Evolutionary conservation across 2,888 invertebrate genomes (phyloP), one percentile per base, ranked within the genome.

Genomic region (Apoda limacodes): DNA sequence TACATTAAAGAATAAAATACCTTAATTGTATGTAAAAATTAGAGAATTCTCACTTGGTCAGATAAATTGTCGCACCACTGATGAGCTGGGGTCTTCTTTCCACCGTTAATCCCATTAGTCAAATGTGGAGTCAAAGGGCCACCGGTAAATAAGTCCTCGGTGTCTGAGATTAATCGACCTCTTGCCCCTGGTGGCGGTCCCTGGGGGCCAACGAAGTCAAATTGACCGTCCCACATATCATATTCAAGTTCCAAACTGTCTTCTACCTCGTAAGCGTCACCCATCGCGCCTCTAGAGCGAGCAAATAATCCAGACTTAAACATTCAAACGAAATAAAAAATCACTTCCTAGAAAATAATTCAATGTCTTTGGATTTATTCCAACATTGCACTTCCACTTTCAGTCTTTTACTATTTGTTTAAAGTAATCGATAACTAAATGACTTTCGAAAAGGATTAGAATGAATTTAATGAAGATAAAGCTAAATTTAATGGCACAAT

Each of bases 221-320:
- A 93, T 74, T 92, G 92, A 35, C 92, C 92, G 63, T 92, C 90
- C 92, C 92, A 93, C 86, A 92, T 88, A 60, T 93, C 92, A 66
- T 89, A 91, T 66, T 90, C 91, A 67, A 92, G 81, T 56, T 90
- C 91, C 51, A 88, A 66, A 56, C 84, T 84, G 47, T 85, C 85
- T 55, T 72, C 82, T 39, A 70, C 70, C 30, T 81, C 82, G 34
- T 74, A 56, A 22, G 66, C 55, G 42, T 80, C 80, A 54, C 67
- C 69, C 76, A 80, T 78, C 46, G 64, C 50, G 51, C 62, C 67
- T 50, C 61, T 60, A 39, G 76, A 68, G 46, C 75, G 76, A 50
- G 60, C 68, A 46, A 78, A 80, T 32, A 80, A 47, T 22, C 71
- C 67, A 55, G 75, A 64, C 58, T 80, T 80, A 62, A 80, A 76